Conservation (phyloP, 1,140 invertebrate species). For the Ruditapes philippinarum region DNA sequence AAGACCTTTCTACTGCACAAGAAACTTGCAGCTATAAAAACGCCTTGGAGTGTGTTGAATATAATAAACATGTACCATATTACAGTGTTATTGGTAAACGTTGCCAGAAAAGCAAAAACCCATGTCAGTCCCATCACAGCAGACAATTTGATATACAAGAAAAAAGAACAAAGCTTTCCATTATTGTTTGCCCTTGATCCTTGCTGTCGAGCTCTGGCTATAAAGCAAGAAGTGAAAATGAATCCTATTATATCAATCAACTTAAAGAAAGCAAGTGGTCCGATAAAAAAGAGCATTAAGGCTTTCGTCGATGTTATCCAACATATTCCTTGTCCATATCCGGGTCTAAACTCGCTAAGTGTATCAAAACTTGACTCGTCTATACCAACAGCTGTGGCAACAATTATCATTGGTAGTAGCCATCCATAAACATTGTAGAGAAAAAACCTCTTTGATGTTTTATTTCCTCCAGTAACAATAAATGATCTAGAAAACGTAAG, state of each 20-base stretch:
- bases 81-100: not conserved
- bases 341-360: constrained; percentile 53
- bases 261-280: constrained; percentile 81
- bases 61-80: constrained; percentile 21
- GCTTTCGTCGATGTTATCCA: constrained; percentile 85
- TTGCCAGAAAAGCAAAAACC: constrained; percentile 65
- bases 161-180: constrained; percentile 75
- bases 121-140: constrained; percentile 85
- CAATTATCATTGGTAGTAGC: constrained; percentile 85
- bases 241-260: constrained; percentile 80
- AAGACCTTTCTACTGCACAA: constrained; percentile 12
- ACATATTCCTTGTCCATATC: constrained; percentile 81
- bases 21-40: constrained; percentile 29
- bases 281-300: constrained; percentile 82
- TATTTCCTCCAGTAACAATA: not conserved
- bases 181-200: constrained; percentile 54
- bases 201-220: constrained; percentile 80
- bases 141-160: constrained; percentile 88
- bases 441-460: constrained; percentile 27
- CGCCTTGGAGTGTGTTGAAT: constrained; percentile 34
- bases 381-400: constrained; percentile 85
- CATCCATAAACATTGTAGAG: constrained; percentile 39
- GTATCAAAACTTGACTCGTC: constrained; percentile 80
- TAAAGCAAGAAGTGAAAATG: constrained; percentile 86
- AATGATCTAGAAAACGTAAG: constrained; percentile 88